Evolutionary conservation across 2,113 vertebrate genomes (phyloP).

Genomic region (Addax nasomaculatus): DNA sequence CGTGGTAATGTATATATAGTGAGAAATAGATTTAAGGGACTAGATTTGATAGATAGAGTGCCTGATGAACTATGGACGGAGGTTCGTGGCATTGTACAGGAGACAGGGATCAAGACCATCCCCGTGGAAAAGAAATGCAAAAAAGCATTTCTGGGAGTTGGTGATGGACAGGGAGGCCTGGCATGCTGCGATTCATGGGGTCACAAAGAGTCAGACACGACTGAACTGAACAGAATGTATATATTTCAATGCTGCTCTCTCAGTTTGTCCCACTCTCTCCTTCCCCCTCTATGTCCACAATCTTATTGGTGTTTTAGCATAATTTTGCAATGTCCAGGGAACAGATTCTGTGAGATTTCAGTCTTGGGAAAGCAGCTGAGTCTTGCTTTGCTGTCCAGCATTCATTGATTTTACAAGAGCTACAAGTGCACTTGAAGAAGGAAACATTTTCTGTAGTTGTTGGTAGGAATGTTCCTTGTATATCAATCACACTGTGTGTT

Average conservation of each 20-base stretch:
- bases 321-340: background rate
- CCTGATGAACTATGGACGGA: no score
- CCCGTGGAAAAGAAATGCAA: no score
- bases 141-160: no score
- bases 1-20: background rate
- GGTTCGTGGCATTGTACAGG: no score
- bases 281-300: background rate
- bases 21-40: no score
- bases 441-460: background rate
- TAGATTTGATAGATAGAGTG: no score
- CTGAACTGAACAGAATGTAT: background rate
- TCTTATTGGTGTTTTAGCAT: background rate
- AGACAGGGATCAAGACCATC: no score
- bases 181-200: no score
- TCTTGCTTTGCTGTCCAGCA: background rate
- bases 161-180: no score
- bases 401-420: background rate
- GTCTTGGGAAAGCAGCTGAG: background rate
- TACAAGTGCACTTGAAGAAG: background rate
- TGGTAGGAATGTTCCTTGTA: background rate
- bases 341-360: background rate
- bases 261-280: background rate
- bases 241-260: background rate
- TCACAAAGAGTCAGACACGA: no score
- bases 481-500: background rate